phyloP scores from a whole-genome alignment of 2,797 vertebrate genomes.

The Jordanella pulchra region DNA sequence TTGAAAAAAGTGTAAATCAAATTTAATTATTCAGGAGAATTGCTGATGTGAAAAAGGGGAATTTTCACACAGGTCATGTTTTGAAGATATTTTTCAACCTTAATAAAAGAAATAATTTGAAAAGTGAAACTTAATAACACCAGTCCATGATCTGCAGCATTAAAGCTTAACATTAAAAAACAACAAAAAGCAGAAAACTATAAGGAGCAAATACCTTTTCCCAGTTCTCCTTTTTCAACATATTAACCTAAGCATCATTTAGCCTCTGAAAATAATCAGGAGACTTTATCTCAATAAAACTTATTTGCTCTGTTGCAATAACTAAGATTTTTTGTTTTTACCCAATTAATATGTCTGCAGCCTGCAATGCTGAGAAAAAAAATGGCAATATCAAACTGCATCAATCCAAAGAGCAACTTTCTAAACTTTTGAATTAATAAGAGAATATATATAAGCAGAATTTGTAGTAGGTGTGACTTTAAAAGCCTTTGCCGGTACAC shows the following conservation, averaged over 20 bases:
- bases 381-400: slow-evolving; percentile 9
- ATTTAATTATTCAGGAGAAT: too few relatives aligned
- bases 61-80: too few relatives aligned
- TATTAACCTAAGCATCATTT: neutral
- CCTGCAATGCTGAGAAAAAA: slow-evolving; percentile 1
- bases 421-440: slow-evolving; percentile 70
- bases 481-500: slow-evolving; percentile 78
- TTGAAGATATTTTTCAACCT: too few relatives aligned
- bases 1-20: too few relatives aligned
- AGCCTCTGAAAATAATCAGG: neutral
- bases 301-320: neutral
- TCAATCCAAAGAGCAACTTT: slow-evolving; percentile 52
- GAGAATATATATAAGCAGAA: slow-evolving; percentile 73
- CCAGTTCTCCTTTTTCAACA: neutral
- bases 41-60: too few relatives aligned
- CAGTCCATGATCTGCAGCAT: neutral
- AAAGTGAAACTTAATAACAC: neutral
- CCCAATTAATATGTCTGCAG: slow-evolving; percentile 11
- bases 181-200: neutral
- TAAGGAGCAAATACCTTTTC: neutral
- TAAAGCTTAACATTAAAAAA: neutral
- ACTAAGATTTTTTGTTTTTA: neutral
- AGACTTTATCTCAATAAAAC: neutral
- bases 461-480: slow-evolving; percentile 76
- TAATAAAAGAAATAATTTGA: neutral